phyloP scores from a whole-genome alignment of 2,797 vertebrate species.

The Scyliorhinus canicula region DNA sequence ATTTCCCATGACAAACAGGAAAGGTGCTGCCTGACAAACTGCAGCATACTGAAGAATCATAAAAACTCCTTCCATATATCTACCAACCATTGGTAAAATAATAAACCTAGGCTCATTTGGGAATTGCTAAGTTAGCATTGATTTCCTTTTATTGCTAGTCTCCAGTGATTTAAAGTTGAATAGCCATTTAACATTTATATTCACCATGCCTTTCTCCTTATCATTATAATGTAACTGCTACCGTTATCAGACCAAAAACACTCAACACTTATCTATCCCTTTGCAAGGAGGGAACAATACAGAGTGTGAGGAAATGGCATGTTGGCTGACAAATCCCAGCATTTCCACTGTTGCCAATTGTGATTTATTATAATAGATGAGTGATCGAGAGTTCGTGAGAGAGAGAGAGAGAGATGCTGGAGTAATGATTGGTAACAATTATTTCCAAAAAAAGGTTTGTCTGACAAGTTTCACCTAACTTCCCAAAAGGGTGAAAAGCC shows the following conservation, averaged over 20 bases:
- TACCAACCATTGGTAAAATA: neutral
- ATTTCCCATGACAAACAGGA: neutral
- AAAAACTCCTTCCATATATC: neutral
- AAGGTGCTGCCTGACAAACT: neutral
- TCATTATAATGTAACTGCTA: neutral
- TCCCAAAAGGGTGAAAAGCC: neutral
- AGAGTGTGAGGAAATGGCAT: too few species aligned
- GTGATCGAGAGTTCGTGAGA: neutral
- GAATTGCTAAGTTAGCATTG: neutral
- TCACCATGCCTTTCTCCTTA: neutral
- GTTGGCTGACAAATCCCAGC: neutral
- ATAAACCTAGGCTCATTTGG: neutral
- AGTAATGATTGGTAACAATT: slow-evolving; percentile 7
- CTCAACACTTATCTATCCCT: neutral
- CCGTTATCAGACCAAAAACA: neutral
- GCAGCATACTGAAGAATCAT: neutral
- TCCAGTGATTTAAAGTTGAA: neutral
- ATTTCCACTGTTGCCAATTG: neutral
- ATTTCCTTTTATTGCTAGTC: neutral
- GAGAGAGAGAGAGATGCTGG: neutral
- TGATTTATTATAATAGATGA: neutral
- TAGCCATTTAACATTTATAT: neutral
- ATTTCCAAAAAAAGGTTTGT: neutral
- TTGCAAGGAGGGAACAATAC: neutral
- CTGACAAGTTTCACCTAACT: neutral